Conservation (phyloP, 2,888 invertebrate genomes). For the Noctua comes region DNA sequence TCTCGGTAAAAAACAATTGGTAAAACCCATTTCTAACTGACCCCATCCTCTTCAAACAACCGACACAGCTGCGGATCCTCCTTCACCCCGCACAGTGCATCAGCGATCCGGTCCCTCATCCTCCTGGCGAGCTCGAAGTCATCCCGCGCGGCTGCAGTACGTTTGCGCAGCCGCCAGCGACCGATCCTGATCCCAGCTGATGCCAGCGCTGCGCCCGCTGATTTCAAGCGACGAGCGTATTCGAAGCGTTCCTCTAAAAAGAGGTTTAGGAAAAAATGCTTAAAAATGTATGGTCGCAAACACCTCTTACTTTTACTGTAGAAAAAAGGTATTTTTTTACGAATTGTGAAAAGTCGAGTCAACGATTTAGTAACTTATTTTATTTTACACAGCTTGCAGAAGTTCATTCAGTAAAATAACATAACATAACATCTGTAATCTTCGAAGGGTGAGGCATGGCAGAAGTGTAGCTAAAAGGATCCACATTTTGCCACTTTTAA, state of each 20-base stretch:
- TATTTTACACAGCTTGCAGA: background rate
- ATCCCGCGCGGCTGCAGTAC: slow-evolving; percentile 97
- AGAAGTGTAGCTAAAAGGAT: no score
- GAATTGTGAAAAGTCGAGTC: no score
- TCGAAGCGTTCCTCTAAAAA: slow-evolving; percentile 96
- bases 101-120: slow-evolving; percentile 97
- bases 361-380: background rate
- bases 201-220: slow-evolving; percentile 95
- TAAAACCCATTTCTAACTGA: slow-evolving; percentile 76
- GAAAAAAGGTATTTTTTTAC: no score
- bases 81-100: slow-evolving; percentile 94
- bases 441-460: no score
- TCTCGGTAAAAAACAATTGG: background rate
- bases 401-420: background rate
- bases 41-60: slow-evolving; percentile 94
- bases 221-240: slow-evolving; percentile 97
- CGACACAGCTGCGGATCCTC: slow-evolving; percentile 93
- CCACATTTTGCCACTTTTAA: no score
- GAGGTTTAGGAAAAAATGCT: background rate
- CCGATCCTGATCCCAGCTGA: slow-evolving; percentile 97
- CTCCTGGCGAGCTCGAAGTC: slow-evolving; percentile 97
- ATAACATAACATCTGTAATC: background rate
- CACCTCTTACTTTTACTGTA: background rate
- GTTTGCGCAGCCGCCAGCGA: slow-evolving; percentile 97
- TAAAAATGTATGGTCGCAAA: background rate